Conservation (phyloP, 2,113 vertebrate genomes). For the Oryzias javanicus region DNA sequence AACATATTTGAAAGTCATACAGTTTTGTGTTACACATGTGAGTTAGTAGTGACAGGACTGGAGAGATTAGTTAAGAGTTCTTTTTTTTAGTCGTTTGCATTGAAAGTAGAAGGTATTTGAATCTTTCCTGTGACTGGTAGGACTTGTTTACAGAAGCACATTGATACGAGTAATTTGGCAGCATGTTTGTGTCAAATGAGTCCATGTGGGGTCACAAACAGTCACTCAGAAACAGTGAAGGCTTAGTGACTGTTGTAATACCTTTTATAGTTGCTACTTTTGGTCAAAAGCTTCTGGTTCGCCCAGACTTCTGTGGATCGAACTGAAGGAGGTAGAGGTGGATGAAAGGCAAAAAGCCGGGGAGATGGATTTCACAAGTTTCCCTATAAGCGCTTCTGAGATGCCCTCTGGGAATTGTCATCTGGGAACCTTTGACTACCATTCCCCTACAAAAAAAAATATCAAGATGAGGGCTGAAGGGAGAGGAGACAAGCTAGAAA, state of each 20-base stretch:
- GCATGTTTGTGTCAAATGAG: conserved; percentile 37
- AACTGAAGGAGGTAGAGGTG: conserved; percentile 21
- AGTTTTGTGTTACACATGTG: conserved; percentile 16
- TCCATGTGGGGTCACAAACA: conserved; percentile 35
- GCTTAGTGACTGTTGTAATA: conserved; percentile 42
- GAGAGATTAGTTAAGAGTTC: conserved; percentile 32
- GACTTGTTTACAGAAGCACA: conserved; percentile 61
- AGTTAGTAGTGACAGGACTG: conserved; percentile 27
- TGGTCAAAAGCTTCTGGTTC: conserved; percentile 20
- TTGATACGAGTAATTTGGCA: conserved; percentile 56
- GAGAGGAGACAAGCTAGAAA: not conserved
- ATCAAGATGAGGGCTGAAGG: conserved; percentile 32
- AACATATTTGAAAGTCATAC: conserved; percentile 4
- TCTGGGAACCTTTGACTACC: conserved; percentile 38
- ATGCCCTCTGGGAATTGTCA: conserved; percentile 65
- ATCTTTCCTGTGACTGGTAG: conserved; percentile 55
- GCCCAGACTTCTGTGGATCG: conserved; percentile 12
- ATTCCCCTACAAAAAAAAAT: conserved; percentile 28
- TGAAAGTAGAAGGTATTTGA: conserved; percentile 50
- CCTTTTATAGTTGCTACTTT: conserved; percentile 37
- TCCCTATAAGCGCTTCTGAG: conserved; percentile 51
- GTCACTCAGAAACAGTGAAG: conserved; percentile 21
- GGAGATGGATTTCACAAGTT: conserved; percentile 62
- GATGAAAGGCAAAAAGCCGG: conserved; percentile 20
- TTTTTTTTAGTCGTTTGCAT: conserved; percentile 62